These are phyloP conservation scores for Perognathus longimembris DNA, from an alignment of 2,113 vertebrate genomes.

Conservation along the genomic window DNA sequence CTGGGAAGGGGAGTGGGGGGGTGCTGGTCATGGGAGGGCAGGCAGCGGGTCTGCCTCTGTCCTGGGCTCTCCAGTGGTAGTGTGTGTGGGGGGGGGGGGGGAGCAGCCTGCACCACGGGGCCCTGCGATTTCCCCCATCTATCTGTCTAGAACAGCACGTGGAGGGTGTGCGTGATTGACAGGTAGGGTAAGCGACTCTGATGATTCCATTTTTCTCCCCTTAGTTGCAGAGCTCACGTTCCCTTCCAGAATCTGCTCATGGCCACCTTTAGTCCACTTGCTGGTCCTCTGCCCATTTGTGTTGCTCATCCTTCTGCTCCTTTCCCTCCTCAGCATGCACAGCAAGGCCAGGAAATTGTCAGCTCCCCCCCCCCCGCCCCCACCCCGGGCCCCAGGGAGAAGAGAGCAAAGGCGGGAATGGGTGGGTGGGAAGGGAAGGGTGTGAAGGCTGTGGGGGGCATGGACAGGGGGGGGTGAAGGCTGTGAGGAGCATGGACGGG, in stretches of 20 bases:
- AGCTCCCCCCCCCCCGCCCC: accelerated
- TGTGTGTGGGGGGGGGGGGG: accelerated
- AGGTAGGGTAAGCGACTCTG: background rate
- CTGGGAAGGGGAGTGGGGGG: background rate
- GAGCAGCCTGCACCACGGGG: background rate
- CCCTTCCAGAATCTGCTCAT: constrained; percentile 82
- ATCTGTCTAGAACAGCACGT: background rate
- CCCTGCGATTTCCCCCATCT: too few species aligned
- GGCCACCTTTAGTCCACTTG: constrained; percentile 77
- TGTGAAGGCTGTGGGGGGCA: background rate
- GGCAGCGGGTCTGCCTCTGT: too few species aligned
- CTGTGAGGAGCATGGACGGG: too few species aligned
- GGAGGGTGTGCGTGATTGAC: background rate
- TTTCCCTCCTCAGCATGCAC: constrained; percentile 54
- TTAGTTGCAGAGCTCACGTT: constrained; percentile 72
- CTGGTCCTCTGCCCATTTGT: constrained; percentile 74
- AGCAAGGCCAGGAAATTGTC: constrained; percentile 55
- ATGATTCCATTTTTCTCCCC: background rate
- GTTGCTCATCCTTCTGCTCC: constrained; percentile 68
- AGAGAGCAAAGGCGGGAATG: too few species aligned
- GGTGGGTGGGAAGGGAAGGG: constrained; percentile 66
- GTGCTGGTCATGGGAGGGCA: background rate
- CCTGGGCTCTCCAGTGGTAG: too few species aligned
- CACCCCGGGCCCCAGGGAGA: background rate
- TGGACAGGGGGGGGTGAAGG: background rate